phyloP scores from a whole-genome alignment of 1,140 invertebrate species.

The Aradophagus sp. region DNA sequence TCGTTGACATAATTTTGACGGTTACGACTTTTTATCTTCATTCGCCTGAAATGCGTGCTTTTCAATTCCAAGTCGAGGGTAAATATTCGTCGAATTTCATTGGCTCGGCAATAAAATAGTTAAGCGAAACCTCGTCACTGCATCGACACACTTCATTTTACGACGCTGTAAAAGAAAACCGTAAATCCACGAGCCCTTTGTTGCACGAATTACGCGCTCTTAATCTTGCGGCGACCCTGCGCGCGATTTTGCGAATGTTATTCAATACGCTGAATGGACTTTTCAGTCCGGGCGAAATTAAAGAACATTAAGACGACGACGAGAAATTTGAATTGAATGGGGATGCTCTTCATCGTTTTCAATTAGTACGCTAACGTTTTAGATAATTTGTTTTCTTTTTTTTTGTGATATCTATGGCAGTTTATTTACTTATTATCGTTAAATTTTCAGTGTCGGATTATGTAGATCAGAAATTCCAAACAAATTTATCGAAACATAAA shows the following conservation, averaged over 20 bases:
- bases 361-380: constrained; percentile 11
- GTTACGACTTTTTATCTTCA: too few species aligned
- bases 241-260: constrained; percentile 32
- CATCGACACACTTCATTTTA: constrained; percentile 45
- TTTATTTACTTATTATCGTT: too few species aligned
- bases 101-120: constrained; percentile 27
- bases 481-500: too few species aligned
- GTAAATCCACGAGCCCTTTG: constrained; percentile 49
- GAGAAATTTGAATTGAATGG: constrained; percentile 25
- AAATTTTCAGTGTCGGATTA: too few species aligned
- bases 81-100: constrained; percentile 40
- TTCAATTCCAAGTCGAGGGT: constrained; percentile 15
- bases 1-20: too few species aligned
- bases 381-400: too few species aligned
- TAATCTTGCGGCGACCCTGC: constrained; percentile 33
- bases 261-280: constrained; percentile 49
- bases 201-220: constrained; percentile 48
- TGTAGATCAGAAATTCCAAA: too few species aligned
- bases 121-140: constrained; percentile 26
- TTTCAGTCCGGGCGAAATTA: constrained; percentile 39
- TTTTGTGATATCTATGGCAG: too few species aligned
- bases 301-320: constrained; percentile 30
- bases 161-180: constrained; percentile 46
- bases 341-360: constrained; percentile 3
- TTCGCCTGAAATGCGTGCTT: too few species aligned